Evolutionary conservation across 2,797 vertebrate species (phyloP).

Genomic region (Euthynnus affinis): DNA sequence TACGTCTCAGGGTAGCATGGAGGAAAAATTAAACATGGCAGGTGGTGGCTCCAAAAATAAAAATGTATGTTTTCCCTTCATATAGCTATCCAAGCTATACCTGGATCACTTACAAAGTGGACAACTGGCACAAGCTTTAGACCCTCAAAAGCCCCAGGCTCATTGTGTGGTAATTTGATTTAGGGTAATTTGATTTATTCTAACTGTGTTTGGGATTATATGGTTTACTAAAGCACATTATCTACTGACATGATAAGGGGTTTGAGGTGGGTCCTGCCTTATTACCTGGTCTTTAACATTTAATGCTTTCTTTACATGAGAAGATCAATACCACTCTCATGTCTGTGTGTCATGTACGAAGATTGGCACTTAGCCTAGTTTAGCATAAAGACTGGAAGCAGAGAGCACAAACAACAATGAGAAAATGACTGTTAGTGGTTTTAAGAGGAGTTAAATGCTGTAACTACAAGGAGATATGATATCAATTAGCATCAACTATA

Average conservation of each 20-base stretch:
- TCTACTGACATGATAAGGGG: background rate
- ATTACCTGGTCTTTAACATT: constrained; percentile 1
- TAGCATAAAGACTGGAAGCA: background rate
- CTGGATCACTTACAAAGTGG: constrained; percentile 7
- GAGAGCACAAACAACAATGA: background rate
- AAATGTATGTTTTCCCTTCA: background rate
- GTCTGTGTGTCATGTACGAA: background rate
- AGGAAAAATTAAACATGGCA: constrained; percentile 3
- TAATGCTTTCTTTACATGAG: background rate
- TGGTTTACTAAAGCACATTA: constrained; percentile 15
- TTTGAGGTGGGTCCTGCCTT: constrained; percentile 10
- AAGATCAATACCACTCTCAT: background rate
- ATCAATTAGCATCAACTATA: too few species aligned
- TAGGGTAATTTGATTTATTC: constrained; percentile 49
- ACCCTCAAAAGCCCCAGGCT: constrained; percentile 14
- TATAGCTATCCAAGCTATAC: constrained; percentile 30
- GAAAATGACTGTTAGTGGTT: too few species aligned
- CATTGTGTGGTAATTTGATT: constrained; percentile 42
- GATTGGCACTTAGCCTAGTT: background rate
- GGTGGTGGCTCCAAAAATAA: constrained; percentile 24
- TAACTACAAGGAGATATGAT: too few species aligned
- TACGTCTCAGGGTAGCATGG: constrained; percentile 11
- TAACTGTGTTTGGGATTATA: constrained; percentile 41
- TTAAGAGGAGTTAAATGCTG: too few species aligned
- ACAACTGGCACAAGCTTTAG: background rate